Percentiles rank a stretch among this genome's conserved stretches.
These are phyloP conservation scores for Pharmacophagus antenor DNA, from an alignment of 2,888 invertebrate genomes.

Conservation along the genomic window DNA sequence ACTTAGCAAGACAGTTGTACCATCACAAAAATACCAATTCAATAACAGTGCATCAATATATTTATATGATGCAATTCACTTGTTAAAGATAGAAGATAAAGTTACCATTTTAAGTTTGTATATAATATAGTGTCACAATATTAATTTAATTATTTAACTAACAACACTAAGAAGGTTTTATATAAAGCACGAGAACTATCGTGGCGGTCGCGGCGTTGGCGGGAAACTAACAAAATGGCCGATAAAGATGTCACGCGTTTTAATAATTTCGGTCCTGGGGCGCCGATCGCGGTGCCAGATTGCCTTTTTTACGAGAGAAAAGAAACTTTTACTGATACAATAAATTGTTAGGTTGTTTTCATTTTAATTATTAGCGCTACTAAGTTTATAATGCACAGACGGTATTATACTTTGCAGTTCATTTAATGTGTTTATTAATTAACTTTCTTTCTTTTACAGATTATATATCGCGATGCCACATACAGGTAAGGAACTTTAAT, in stretches of 20 bases:
- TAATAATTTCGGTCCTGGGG: slow-evolving; percentile 53
- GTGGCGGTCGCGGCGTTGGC: slow-evolving; percentile 33
- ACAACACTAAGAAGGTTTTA: slow-evolving; percentile 23
- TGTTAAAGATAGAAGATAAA: too few species aligned
- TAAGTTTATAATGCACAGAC: not conserved
- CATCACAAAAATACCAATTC: too few species aligned
- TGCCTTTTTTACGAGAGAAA: slow-evolving; percentile 48
- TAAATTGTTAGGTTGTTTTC: slow-evolving; percentile 34
- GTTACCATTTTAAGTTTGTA: too few species aligned
- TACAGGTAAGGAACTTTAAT: slow-evolving; percentile 58
- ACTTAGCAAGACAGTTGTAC: too few species aligned
- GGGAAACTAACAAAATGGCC: slow-evolving; percentile 37
- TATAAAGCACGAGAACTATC: slow-evolving; percentile 31
- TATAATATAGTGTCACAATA: not conserved
- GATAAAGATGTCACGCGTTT: slow-evolving; percentile 72
- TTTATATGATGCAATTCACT: too few species aligned
- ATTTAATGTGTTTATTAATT: slow-evolving; percentile 11
- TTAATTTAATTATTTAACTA: not conserved
- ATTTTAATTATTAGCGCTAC: slow-evolving; percentile 32
- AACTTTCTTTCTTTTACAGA: slow-evolving; percentile 40
- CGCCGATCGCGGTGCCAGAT: slow-evolving; percentile 51
- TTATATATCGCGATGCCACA: slow-evolving; percentile 60
- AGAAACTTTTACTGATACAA: slow-evolving; percentile 39
- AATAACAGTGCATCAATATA: too few species aligned
- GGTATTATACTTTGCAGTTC: not conserved